These are phyloP conservation scores for Andrena flavipes DNA, from an alignment of 2,888 invertebrate genomes.

Conservation along the genomic window DNA sequence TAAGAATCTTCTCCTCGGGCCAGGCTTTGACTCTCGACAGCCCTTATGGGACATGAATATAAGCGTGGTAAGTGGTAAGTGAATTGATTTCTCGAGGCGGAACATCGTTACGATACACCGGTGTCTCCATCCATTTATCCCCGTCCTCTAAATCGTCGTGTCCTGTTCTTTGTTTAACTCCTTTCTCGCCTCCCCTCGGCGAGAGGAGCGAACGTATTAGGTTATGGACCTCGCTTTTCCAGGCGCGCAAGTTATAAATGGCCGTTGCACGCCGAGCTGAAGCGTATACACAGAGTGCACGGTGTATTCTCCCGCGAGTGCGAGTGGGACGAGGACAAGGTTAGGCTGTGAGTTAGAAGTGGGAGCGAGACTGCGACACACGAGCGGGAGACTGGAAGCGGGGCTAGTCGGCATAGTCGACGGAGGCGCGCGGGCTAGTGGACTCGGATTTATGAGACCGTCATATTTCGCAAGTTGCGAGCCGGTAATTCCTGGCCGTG, in stretches of 20 bases:
- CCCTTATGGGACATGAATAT: conserved; percentile 34
- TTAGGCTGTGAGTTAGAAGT: conserved; percentile 30
- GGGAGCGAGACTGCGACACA: conserved; percentile 42
- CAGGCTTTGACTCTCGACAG: no score
- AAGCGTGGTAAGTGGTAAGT: conserved; percentile 45
- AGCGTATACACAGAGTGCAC: conserved; percentile 65
- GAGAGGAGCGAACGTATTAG: conserved; percentile 73
- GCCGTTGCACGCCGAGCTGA: conserved; percentile 78
- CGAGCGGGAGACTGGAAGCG: conserved; percentile 62
- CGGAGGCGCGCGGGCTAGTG: conserved; percentile 83
- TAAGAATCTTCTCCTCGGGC: no score
- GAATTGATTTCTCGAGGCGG: conserved; percentile 55
- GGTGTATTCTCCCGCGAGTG: conserved; percentile 62
- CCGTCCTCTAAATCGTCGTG: conserved; percentile 59
- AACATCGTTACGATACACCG: conserved; percentile 59
- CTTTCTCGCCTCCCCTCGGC: conserved; percentile 66
- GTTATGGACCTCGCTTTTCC: conserved; percentile 76
- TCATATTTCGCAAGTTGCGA: conserved; percentile 87
- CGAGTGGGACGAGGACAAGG: conserved; percentile 42
- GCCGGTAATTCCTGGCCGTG: conserved; percentile 87
- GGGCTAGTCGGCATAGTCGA: conserved; percentile 76
- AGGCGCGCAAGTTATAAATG: conserved; percentile 75
- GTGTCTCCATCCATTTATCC: conserved; percentile 59
- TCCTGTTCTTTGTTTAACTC: conserved; percentile 72
- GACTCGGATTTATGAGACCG: conserved; percentile 86